Base-by-base conservation (phyloP, 2,888 invertebrate genomes). In the Barypeithes pellucidus region DNA sequence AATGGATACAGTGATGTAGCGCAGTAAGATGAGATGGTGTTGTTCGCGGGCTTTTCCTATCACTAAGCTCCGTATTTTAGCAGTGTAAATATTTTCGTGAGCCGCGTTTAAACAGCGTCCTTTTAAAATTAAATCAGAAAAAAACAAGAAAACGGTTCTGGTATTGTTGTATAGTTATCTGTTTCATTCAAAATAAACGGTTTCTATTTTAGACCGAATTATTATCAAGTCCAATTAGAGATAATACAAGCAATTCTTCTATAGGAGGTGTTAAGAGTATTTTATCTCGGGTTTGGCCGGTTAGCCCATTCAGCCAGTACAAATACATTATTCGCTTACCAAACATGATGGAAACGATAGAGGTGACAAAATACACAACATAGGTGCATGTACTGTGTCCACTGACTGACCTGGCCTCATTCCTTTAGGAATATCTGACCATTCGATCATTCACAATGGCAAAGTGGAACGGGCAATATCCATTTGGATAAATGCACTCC, bases 1-100 rank as follows among this genome's bases (percentile, higher is more conserved):
- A 72, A 72, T 72, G 65, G 65, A 59, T 69, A 63, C 62, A 54
- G 54, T 66, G n/a, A n/a, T n/a, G 36, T 45, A 57, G 24, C 14
- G 70, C 65, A 47, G 45, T 62, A 50, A 47, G 60, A n/a, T n/a
- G 33, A 43, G 69, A 65, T 57, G 65, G 57, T 29, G 41, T 70
- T 69, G 54, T 57, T 50, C 61, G 22, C 9, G 61, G 50, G 36
- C 29, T 57, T 57, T 67, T 59, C 41, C 41, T 57, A 41, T 14
- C 33, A 47, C 24, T 43, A 59, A 67, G 54, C 57, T 18, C n/a
- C 14, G 33, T 54, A 67, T 57, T 54, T 57, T 39, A 29, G 54
- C 47, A 41, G 43, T 62, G 47, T 47, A 47, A 47, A 47, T 47
- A 47, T 47, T 47, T 47, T 47, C 47, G 18, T 43, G 8, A 43